Conservation (phyloP, 1,140 invertebrate genomes). For the Lycorma delicatula region DNA sequence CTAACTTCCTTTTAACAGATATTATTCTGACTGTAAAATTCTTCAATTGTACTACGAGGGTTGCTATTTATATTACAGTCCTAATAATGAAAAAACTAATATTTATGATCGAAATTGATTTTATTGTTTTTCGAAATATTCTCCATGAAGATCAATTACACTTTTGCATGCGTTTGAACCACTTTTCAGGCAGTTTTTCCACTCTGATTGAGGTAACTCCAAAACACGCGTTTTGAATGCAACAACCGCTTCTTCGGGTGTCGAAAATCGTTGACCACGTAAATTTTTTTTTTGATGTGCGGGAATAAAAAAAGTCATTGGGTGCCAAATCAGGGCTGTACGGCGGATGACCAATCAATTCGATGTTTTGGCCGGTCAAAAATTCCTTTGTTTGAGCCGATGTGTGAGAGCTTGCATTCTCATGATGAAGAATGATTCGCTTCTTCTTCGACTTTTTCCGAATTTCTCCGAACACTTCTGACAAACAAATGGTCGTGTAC, state of each 20-base stretch:
- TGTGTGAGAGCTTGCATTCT: too few species aligned
- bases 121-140: slow-evolving; percentile 10
- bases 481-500: slow-evolving; percentile 31
- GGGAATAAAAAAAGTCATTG: slow-evolving; percentile 16
- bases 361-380: slow-evolving; percentile 28
- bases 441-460: slow-evolving; percentile 16
- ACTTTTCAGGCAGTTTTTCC: slow-evolving; percentile 31
- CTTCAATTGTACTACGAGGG: too few species aligned
- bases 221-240: slow-evolving; percentile 33
- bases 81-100: background rate
- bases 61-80: background rate
- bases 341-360: slow-evolving; percentile 14
- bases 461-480: slow-evolving; percentile 23
- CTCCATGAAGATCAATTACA: slow-evolving; percentile 21
- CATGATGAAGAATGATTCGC: slow-evolving; percentile 29
- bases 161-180: slow-evolving; percentile 28
- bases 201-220: slow-evolving; percentile 29
- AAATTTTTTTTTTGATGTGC: slow-evolving; percentile 15
- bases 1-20: too few species aligned
- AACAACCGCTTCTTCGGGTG: slow-evolving; percentile 20
- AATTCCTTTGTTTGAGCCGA: slow-evolving; percentile 22
- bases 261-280: slow-evolving; percentile 8
- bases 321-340: slow-evolving; percentile 15
- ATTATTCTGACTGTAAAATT: too few species aligned
- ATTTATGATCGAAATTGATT: background rate